Evolutionary conservation across 2,797 vertebrate genomes (phyloP), one percentile per base, ranked within the genome.

Genomic region (Orientallactaga sibirica): DNA sequence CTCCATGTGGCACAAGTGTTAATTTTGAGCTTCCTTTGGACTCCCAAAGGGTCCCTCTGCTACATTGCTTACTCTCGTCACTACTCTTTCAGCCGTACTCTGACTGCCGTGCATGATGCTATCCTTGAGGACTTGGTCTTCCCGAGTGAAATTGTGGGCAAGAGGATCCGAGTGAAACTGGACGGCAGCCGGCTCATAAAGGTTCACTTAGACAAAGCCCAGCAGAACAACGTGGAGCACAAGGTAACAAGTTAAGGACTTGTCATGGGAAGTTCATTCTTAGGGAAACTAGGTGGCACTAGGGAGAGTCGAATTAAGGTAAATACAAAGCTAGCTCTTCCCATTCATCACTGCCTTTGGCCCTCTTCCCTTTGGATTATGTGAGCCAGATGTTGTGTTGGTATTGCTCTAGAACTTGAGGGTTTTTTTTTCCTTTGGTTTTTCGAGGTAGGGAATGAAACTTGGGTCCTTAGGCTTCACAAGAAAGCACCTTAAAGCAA

Each of bases 221-320:
- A 99, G 98, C 99, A 99, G 98, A 99, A 99, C 98, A 99, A 99
- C 61, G 99, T 99, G 86, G 99, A 99, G 98, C 99, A 99, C 98
- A 99, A 99, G 99, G 99, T 99, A 96, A 64, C 14, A n/a, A 2
- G 15, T 6, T 61, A 12, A 20, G 20, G 18, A 58, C 29, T 37
- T 14, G 8, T 3, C 67, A 25, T 25, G 20, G 66, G 25, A 58
- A 20, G 48, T 33, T 55, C 20, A 33, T 58, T 58, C 55, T 58
- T 58, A 58, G 55, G 55, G 12, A 58, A 58, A 16, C 55, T 16
- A 58, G 55, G 55, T 58, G 29, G 11, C 66, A 52, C 43, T 9
- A 8, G 82, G 70, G 70, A 37, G 9, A 58, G 82, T 7, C 16
- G 8, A 48, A 19, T 68, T 11, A 48, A 48, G 24, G 7, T 12